Evolutionary conservation across 2,888 invertebrate species (phyloP).

Genomic region (Aphodius sticticus): DNA sequence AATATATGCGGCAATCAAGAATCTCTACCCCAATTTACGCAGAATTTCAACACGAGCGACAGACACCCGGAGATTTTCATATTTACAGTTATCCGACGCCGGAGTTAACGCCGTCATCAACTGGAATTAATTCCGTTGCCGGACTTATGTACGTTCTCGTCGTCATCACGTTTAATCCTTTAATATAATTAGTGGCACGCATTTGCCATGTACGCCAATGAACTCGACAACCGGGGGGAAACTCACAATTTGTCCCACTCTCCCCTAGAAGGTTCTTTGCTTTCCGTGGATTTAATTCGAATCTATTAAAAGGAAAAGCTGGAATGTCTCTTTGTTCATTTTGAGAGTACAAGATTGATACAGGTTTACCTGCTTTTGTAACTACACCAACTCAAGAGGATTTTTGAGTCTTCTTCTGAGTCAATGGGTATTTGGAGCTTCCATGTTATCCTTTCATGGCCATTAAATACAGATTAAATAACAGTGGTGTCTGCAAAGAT

Average conservation of each 20-base stretch:
- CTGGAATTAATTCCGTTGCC: conserved; percentile 19
- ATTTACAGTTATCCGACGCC: conserved; percentile 20
- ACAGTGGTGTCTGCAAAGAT: too few relatives aligned
- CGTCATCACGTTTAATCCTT: background rate
- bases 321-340: background rate
- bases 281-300: background rate
- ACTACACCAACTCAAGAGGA: too few relatives aligned
- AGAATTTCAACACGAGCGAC: conserved; percentile 20
- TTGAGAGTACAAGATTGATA: background rate
- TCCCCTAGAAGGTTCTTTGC: background rate
- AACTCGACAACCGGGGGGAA: background rate
- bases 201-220: conserved; percentile 4
- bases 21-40: background rate
- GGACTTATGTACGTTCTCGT: background rate
- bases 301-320: background rate
- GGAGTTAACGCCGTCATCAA: conserved; percentile 18
- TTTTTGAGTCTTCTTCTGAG: too few relatives aligned
- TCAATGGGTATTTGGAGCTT: too few relatives aligned
- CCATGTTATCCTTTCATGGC: too few relatives aligned
- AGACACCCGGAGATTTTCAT: conserved; percentile 20
- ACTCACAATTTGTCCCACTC: background rate
- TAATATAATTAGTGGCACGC: conserved; percentile 4
- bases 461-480: too few relatives aligned
- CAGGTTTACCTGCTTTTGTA: too few relatives aligned
- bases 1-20: background rate